Percentiles rank a stretch among this genome's conserved stretches.
These are phyloP conservation scores for Geococcyx californianus DNA, from an alignment of 2,113 vertebrate genomes.

Conservation along the genomic window DNA sequence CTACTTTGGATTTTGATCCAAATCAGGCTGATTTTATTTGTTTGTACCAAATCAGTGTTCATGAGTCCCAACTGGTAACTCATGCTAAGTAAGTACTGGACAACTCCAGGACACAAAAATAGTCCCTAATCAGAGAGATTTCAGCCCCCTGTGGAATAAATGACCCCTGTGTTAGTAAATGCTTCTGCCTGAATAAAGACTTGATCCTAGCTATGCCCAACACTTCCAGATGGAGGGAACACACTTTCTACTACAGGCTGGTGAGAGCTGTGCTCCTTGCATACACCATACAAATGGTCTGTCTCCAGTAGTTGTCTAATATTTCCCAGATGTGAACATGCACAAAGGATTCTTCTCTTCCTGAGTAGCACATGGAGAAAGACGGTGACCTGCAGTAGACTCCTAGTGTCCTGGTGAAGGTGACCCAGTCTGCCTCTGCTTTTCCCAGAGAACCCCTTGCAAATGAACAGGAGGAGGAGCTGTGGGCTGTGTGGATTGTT, in stretches of 20 bases:
- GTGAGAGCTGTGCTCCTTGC: neutral
- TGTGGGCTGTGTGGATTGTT: neutral
- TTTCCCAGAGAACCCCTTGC: neutral
- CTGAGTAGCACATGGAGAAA: neutral
- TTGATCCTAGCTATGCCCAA: neutral
- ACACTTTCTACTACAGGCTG: neutral
- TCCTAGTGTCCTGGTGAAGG: neutral
- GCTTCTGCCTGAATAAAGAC: neutral
- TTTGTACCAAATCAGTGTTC: neutral
- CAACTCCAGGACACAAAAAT: neutral
- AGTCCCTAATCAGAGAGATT: neutral
- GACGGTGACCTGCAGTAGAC: neutral
- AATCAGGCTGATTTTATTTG: neutral
- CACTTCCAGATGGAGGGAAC: neutral
- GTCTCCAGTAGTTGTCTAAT: neutral
- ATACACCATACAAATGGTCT: rapidly evolving
- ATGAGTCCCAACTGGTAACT: neutral
- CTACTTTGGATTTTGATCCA: neutral
- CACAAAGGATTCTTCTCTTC: neutral
- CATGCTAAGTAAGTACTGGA: neutral
- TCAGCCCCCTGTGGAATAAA: neutral
- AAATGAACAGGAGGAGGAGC: neutral
- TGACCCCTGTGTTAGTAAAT: neutral
- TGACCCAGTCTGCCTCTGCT: neutral
- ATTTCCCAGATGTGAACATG: neutral